phyloP scores from a whole-genome alignment of 23 tunicate genomes.

The Phallusia fumigata region DNA sequence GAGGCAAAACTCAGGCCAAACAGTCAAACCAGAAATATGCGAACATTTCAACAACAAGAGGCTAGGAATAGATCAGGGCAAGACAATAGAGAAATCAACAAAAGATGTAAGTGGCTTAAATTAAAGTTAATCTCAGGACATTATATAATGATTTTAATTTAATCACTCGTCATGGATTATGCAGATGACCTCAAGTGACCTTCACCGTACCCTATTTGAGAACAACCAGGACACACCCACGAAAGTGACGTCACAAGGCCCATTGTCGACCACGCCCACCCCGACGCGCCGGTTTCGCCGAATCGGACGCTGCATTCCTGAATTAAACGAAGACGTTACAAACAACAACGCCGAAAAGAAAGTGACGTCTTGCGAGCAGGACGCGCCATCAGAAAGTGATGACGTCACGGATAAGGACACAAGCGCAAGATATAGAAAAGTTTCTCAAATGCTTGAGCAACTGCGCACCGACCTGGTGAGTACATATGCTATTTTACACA shows the following conservation, averaged over 20 bases:
- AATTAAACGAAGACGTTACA: neutral
- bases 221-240: constrained; percentile 30
- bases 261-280: constrained; percentile 27
- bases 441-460: constrained; percentile 46
- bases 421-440: constrained; percentile 40
- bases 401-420: constrained; percentile 23
- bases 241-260: neutral
- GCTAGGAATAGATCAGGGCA: neutral
- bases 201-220: constrained; percentile 18
- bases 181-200: constrained; percentile 18
- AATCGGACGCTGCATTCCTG: constrained; percentile 13
- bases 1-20: neutral
- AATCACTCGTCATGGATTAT: neutral
- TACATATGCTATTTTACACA: too few species aligned
- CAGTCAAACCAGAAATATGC: neutral
- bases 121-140: neutral
- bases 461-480: constrained; percentile 81
- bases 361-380: neutral
- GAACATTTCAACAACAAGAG: neutral
- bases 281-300: constrained; percentile 29
- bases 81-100: neutral
- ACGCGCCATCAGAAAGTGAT: neutral
- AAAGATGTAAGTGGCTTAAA: neutral
- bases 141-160: neutral
- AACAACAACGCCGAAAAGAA: neutral